Percentiles rank a stretch among this genome's conserved stretches.
phyloP scores from a whole-genome alignment of 2,888 invertebrate species.

The Idaea dimidiata region DNA sequence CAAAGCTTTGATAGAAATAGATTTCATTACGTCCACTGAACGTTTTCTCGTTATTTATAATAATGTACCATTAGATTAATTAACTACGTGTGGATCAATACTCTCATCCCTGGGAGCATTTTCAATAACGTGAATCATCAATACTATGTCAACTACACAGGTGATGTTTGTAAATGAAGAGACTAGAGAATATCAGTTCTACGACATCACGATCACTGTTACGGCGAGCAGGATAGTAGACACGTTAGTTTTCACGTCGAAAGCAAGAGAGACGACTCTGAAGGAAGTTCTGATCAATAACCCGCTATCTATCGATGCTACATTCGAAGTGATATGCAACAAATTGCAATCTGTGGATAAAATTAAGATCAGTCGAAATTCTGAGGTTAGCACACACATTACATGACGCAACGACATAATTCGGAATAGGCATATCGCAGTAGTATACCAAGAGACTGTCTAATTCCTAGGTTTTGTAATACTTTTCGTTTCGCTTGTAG shows the following conservation, averaged over 20 bases:
- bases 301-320: constrained; percentile 49
- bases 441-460: too few relatives aligned
- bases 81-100: too few relatives aligned
- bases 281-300: constrained; percentile 56
- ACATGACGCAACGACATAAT: too few relatives aligned
- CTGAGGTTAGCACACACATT: constrained; percentile 46
- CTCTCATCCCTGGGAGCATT: too few relatives aligned
- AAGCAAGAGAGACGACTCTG: constrained; percentile 61
- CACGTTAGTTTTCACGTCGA: constrained; percentile 52
- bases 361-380: constrained; percentile 51
- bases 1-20: too few relatives aligned
- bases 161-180: constrained; percentile 61
- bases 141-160: constrained; percentile 34
- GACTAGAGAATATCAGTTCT: constrained; percentile 66
- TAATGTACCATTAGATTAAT: too few relatives aligned
- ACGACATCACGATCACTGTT: constrained; percentile 52
- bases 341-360: constrained; percentile 48
- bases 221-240: constrained; percentile 57
- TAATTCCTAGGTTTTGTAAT: too few relatives aligned
- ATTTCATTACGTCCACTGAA: too few relatives aligned
- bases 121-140: too few relatives aligned
- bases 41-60: too few relatives aligned
- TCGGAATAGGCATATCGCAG: too few relatives aligned
- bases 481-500: too few relatives aligned
- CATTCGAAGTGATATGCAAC: constrained; percentile 47